Percentiles rank a stretch among this genome's conserved stretches.
Evolutionary conservation across 2,113 vertebrate species (phyloP).

Genomic region (Orthochromis malagaraziensis): DNA sequence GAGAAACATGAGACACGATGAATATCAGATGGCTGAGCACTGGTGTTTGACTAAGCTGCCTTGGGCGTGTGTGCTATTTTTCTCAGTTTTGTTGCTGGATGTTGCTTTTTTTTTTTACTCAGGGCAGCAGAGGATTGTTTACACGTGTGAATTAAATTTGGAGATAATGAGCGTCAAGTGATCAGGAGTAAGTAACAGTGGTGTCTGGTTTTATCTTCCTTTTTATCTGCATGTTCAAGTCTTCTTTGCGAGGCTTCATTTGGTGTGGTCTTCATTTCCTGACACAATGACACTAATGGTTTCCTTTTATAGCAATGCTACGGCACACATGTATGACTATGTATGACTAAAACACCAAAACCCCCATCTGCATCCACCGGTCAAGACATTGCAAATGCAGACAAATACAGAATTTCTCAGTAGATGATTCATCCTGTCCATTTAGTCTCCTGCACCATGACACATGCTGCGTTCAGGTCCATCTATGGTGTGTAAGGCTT

Average conservation of each 20-base stretch:
- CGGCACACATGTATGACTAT: background rate
- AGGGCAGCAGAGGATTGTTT: background rate
- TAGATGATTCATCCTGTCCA: background rate
- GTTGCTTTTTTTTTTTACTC: background rate
- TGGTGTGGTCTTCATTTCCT: background rate
- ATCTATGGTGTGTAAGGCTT: background rate
- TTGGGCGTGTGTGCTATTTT: background rate
- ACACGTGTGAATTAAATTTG: background rate
- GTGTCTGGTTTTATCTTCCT: background rate
- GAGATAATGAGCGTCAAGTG: background rate
- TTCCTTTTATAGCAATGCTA: background rate
- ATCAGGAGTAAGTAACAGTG: background rate
- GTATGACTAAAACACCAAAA: background rate
- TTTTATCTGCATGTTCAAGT: background rate
- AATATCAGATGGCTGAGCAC: background rate
- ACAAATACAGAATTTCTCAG: background rate
- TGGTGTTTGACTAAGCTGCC: constrained; percentile 1
- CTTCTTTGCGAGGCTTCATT: background rate
- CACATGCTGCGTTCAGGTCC: background rate
- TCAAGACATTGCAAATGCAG: background rate
- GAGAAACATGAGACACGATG: background rate
- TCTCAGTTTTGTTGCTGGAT: background rate
- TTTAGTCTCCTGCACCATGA: background rate
- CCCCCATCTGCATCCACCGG: background rate
- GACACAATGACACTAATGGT: background rate